These are phyloP conservation scores for Coregonus clupeaformis DNA, from an alignment of 2,113 vertebrate species.

Conservation along the genomic window DNA sequence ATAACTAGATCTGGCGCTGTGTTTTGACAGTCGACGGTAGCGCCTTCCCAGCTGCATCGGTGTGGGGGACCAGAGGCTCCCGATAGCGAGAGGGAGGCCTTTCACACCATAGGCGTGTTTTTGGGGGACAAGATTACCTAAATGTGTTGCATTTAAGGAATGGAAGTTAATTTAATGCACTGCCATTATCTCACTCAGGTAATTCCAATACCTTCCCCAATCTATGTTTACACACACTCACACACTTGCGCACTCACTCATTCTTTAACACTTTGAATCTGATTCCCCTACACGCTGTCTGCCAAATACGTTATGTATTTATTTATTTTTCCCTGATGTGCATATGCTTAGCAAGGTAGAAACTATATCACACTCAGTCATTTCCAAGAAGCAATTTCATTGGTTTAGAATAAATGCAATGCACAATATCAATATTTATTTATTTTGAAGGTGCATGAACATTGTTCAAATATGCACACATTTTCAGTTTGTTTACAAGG, in stretches of 20 bases:
- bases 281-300: slow-evolving; percentile 63
- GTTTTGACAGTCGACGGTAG: slow-evolving; percentile 97
- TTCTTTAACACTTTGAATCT: slow-evolving; percentile 73
- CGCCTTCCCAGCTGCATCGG: slow-evolving; percentile 89
- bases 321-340: slow-evolving; percentile 62
- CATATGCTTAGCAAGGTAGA: slow-evolving; percentile 44
- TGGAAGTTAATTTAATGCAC: slow-evolving; percentile 97
- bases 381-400: slow-evolving; percentile 57
- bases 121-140: slow-evolving; percentile 93
- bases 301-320: slow-evolving; percentile 73
- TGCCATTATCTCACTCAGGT: slow-evolving; percentile 87
- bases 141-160: slow-evolving; percentile 96
- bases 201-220: slow-evolving; percentile 78
- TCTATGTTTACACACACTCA: slow-evolving; percentile 74
- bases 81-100: slow-evolving; percentile 93
- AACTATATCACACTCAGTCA: slow-evolving; percentile 69
- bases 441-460: slow-evolving; percentile 11
- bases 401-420: neutral
- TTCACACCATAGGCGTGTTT: slow-evolving; percentile 96
- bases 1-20: slow-evolving; percentile 97
- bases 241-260: slow-evolving; percentile 48
- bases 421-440: neutral
- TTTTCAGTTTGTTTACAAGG: slow-evolving; percentile 26
- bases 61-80: slow-evolving; percentile 84
- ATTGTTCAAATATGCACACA: slow-evolving; percentile 13